Conservation (phyloP, 1,140 invertebrate genomes). For the Hermetia illucens region DNA sequence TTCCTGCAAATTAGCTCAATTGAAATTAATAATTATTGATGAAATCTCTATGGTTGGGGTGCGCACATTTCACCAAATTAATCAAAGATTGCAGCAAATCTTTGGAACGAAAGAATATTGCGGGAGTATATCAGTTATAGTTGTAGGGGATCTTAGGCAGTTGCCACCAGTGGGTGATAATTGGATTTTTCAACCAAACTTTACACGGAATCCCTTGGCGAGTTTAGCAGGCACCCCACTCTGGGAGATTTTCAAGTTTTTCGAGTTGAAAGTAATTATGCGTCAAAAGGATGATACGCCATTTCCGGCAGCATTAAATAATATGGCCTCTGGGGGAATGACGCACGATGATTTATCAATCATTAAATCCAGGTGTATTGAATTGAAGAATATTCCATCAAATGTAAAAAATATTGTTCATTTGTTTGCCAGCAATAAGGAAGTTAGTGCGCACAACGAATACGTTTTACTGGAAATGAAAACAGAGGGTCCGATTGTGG, state of each 20-base stretch:
- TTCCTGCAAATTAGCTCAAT: no score
- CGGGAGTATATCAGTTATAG: constrained; percentile 10
- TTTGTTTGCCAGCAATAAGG: no score
- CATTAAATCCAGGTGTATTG: no score
- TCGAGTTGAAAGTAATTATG: constrained; percentile 10
- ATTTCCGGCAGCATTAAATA: constrained; percentile 10
- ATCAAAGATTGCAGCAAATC: no score
- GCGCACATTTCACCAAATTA: constrained; percentile 12
- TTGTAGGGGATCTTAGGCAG: constrained; percentile 4
- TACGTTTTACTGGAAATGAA: not conserved
- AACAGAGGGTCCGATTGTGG: constrained; percentile 1
- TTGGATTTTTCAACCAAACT: constrained; percentile 3
- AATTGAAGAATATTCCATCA: no score
- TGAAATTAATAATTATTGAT: constrained; percentile 24
- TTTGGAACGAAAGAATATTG: constrained; percentile 8
- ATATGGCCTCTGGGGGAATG: constrained; percentile 8
- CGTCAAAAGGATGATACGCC: constrained; percentile 10
- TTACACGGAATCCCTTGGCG: no score
- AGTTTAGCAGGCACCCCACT: no score
- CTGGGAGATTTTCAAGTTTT: constrained; percentile 5
- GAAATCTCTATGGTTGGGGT: constrained; percentile 23
- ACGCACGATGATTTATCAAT: no score
- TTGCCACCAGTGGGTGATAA: no score
- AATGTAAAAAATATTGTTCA: no score
- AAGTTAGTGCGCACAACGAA: no score